Evolutionary conservation across 1,140 invertebrate species (phyloP).

Genomic region (Venustaconcha ellipsiformis): DNA sequence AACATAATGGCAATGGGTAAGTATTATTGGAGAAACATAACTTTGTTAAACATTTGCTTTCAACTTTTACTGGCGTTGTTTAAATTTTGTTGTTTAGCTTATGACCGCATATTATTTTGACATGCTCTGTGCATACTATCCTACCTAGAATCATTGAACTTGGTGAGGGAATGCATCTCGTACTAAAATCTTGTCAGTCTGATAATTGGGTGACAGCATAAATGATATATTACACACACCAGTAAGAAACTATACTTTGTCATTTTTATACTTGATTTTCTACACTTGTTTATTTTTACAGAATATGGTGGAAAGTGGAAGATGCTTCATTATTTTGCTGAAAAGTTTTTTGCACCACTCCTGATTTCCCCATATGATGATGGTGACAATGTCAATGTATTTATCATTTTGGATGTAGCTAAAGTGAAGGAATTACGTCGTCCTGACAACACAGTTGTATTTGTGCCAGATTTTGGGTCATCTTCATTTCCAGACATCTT

Average conservation of each 20-base stretch:
- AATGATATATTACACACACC: too few relatives aligned
- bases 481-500: too few relatives aligned
- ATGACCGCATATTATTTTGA: too few relatives aligned
- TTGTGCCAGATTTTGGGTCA: too few relatives aligned
- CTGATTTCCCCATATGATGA: conserved; percentile 74
- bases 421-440: conserved; percentile 38
- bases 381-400: conserved; percentile 50
- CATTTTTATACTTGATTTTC: background rate
- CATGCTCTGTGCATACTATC: too few relatives aligned
- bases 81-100: too few relatives aligned
- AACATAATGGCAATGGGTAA: too few relatives aligned
- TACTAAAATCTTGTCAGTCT: background rate
- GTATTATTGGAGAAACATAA: too few relatives aligned
- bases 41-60: too few relatives aligned
- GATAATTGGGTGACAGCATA: background rate
- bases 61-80: too few relatives aligned
- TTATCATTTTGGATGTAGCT: conserved; percentile 57
- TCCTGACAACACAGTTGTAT: background rate
- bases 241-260: background rate
- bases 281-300: conserved; percentile 63
- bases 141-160: too few relatives aligned
- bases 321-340: conserved; percentile 92
- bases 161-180: too few relatives aligned
- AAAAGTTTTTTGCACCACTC: conserved; percentile 84
- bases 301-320: conserved; percentile 89